A percentile compares a stretch with the other conserved stretches of the same genome.
Conservation (phyloP, 1,140 invertebrate species). For the Trinorchestia longiramus region DNA sequence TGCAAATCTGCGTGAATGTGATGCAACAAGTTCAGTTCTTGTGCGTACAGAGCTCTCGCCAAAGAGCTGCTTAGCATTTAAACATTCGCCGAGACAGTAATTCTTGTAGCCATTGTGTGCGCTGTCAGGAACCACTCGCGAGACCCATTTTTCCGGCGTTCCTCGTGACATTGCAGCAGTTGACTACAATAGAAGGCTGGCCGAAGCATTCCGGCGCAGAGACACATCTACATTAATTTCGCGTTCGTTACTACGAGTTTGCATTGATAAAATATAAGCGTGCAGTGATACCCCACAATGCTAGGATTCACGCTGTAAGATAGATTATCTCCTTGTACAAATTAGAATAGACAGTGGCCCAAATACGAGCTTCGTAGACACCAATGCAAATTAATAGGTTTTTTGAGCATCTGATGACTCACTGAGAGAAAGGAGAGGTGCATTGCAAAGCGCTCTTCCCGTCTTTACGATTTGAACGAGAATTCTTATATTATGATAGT, state of each 20-base stretch:
- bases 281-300: background rate
- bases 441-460: background rate
- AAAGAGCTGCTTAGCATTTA: conserved; percentile 55
- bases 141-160: conserved; percentile 49
- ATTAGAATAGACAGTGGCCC: background rate
- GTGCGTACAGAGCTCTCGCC: conserved; percentile 24
- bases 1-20: conserved; percentile 7
- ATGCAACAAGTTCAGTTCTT: conserved; percentile 49
- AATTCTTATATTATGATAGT: too few species aligned
- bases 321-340: background rate
- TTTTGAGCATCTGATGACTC: background rate
- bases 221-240: conserved; percentile 51
- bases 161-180: conserved; percentile 46
- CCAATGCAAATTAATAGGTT: background rate
- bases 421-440: background rate
- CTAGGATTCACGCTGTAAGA: background rate
- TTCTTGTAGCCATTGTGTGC: conserved; percentile 48
- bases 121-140: conserved; percentile 44
- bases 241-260: conserved; percentile 42
- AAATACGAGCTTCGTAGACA: background rate
- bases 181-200: conserved; percentile 52
- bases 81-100: conserved; percentile 52
- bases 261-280: conserved; percentile 40
- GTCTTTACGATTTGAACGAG: background rate
- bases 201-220: conserved; percentile 38